Percentiles rank a stretch among this genome's conserved stretches.
These are phyloP conservation scores for Macaria notata DNA, from an alignment of 2,888 invertebrate genomes.

Conservation along the genomic window DNA sequence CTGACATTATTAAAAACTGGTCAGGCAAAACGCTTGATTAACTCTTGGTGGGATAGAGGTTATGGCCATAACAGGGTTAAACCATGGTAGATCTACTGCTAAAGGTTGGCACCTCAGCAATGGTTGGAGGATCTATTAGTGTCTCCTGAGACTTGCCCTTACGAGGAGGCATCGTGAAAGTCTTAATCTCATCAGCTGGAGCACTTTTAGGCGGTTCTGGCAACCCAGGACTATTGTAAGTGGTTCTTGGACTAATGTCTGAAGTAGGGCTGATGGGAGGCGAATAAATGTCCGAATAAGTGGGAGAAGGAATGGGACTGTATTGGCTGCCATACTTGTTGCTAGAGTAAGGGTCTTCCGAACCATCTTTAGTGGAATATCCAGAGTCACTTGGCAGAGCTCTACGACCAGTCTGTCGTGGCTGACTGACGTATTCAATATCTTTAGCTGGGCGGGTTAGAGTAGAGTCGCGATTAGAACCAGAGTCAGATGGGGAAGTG, in stretches of 20 bases:
- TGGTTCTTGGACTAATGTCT: constrained; percentile 68
- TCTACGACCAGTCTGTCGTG: constrained; percentile 82
- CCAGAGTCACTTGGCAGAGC: constrained; percentile 78
- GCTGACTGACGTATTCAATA: constrained; percentile 82
- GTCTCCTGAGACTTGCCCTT: constrained; percentile 74
- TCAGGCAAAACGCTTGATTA: constrained; percentile 3
- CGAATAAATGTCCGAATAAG: constrained; percentile 78
- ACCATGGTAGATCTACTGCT: constrained; percentile 78
- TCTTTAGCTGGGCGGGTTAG: constrained; percentile 83
- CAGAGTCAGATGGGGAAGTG: constrained; percentile 82
- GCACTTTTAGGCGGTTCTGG: constrained; percentile 72
- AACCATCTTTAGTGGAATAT: constrained; percentile 70
- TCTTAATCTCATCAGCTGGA: constrained; percentile 66
- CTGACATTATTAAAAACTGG: constrained; percentile 4
- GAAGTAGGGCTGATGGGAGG: constrained; percentile 75
- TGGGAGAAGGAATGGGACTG: constrained; percentile 74
- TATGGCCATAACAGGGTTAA: constrained; percentile 35
- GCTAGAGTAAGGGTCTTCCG: constrained; percentile 66
- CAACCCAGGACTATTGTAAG: constrained; percentile 63
- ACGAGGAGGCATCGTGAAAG: constrained; percentile 68
- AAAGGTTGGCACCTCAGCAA: constrained; percentile 60
- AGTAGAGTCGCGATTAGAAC: constrained; percentile 81
- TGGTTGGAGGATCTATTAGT: constrained; percentile 65
- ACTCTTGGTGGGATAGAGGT: constrained; percentile 29
- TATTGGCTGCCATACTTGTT: constrained; percentile 66